Evolutionary conservation across 2,888 invertebrate species (phyloP), one percentile per base, ranked within the genome.

Genomic region (Hoplodrina blanda): DNA sequence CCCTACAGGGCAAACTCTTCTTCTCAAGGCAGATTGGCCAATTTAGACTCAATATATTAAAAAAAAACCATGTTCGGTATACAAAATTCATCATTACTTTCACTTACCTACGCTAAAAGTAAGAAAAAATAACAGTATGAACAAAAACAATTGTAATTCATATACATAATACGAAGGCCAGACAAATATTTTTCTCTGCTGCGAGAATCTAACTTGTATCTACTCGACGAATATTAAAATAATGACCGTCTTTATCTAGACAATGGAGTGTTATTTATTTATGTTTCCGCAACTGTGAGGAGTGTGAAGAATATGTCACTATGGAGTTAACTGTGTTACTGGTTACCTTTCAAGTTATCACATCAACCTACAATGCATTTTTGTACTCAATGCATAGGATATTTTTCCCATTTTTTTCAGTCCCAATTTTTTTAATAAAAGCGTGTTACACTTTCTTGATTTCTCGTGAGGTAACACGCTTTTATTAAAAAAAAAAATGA

Each of bases 211-310:
- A 64, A 77, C 41, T 54, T 55, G 33, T 57, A 62, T 69, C 49
- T 53, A 30, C 52, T 54, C 53, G 30, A 77, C 30, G 81, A 67
- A 67, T 64, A 77, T 78, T 78, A 78, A 81, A 78, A 77, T 78
- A 81, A 78, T 81, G 72, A 64, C 66, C 10, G 81, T 78, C 41
- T 78, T 77, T 78, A 72, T 53, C 72, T 59, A 77, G 54, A 78
- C 78, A 78, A 78, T 81, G 57, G 61, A 44, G 30, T 67, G 46
- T 81, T 72, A 67, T 77, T 78, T 72, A 62, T 81, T 69, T 80
- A 65, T 37, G 56, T 72, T 77, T 77, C 78, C 72, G 78, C 46
- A 25, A 63, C 50, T 71, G 37, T 56, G 71, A 63, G 60, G 56
- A 63, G 44, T 77, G 37, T 57, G 72, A 64, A 61, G 54, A 67